These are phyloP conservation scores for Drosophila lacteicornis DNA, from an alignment of 1,140 invertebrate genomes.

Conservation along the genomic window DNA sequence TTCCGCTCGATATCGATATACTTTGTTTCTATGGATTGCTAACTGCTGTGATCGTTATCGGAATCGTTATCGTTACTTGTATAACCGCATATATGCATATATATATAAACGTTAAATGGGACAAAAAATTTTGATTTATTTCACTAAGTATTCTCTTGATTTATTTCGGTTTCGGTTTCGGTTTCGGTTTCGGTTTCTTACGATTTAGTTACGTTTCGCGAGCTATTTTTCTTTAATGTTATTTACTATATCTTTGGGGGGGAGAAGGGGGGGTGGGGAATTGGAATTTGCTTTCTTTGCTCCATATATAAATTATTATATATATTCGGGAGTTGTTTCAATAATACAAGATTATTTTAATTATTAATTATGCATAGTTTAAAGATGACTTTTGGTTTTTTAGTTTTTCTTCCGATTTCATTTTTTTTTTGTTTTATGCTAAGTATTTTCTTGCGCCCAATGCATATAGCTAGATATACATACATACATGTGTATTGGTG, in stretches of 20 bases:
- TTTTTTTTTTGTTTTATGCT: constrained; percentile 53
- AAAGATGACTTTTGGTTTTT: constrained; percentile 36
- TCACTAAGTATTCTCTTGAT: constrained; percentile 64
- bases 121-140: constrained; percentile 82
- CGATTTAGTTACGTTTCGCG: constrained; percentile 41
- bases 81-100: constrained; percentile 37
- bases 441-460: constrained; percentile 59
- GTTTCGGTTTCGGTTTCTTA: constrained; percentile 17
- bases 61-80: constrained; percentile 25
- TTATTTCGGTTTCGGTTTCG: constrained; percentile 24
- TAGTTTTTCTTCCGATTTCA: constrained; percentile 3
- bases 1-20: not conserved
- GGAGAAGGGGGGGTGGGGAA: no score
- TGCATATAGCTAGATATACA: constrained; percentile 56
- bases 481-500: constrained; percentile 34
- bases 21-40: constrained; percentile 31
- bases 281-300: constrained; percentile 1
- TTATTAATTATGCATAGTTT: constrained; percentile 54
- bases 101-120: constrained; percentile 60
- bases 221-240: constrained; percentile 30
- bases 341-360: constrained; percentile 58
- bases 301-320: constrained; percentile 11
- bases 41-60: constrained; percentile 28
- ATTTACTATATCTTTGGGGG: constrained; percentile 17
- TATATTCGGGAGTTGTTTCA: constrained; percentile 26